These are phyloP conservation scores for Strix uralensis DNA, from an alignment of 2,113 vertebrate genomes.

Conservation along the genomic window DNA sequence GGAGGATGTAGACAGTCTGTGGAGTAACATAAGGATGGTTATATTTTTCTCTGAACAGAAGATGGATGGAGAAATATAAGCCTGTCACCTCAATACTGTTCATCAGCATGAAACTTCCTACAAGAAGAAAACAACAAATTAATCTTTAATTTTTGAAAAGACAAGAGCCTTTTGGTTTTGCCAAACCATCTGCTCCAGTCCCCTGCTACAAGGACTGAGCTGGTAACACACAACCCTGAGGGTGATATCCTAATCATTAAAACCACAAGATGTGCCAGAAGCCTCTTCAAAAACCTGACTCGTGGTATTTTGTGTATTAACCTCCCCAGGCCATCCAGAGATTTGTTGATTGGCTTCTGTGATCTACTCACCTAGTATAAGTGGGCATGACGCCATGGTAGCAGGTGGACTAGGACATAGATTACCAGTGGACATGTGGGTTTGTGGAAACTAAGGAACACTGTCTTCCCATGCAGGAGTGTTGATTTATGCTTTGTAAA, in stretches of 20 bases:
- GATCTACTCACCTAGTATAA: not conserved
- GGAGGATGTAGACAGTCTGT: not conserved
- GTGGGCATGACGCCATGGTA: not conserved
- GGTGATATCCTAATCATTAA: constrained; percentile 28
- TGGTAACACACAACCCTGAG: not conserved
- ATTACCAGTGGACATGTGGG: not conserved
- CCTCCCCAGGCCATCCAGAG: not conserved
- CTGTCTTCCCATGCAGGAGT: not conserved
- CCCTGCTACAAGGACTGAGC: not conserved
- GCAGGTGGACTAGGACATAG: constrained; percentile 10
- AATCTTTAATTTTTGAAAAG: constrained; percentile 49
- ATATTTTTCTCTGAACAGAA: not conserved
- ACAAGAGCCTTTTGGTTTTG: not conserved
- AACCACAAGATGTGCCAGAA: constrained; percentile 30
- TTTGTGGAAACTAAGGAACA: not conserved
- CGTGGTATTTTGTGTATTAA: not conserved
- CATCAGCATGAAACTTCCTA: not conserved
- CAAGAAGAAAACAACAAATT: constrained; percentile 39
- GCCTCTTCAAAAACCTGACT: constrained; percentile 6
- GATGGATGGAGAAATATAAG: not conserved
- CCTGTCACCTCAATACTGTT: not conserved
- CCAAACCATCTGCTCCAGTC: constrained; percentile 41
- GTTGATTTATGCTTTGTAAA: not conserved
- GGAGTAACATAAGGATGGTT: not conserved
- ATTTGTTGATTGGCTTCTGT: constrained; percentile 17